A percentile compares a stretch with the other conserved stretches of the same genome.
Evolutionary conservation across 2,113 vertebrate genomes (phyloP).

Genomic region (Empidonax traillii): DNA sequence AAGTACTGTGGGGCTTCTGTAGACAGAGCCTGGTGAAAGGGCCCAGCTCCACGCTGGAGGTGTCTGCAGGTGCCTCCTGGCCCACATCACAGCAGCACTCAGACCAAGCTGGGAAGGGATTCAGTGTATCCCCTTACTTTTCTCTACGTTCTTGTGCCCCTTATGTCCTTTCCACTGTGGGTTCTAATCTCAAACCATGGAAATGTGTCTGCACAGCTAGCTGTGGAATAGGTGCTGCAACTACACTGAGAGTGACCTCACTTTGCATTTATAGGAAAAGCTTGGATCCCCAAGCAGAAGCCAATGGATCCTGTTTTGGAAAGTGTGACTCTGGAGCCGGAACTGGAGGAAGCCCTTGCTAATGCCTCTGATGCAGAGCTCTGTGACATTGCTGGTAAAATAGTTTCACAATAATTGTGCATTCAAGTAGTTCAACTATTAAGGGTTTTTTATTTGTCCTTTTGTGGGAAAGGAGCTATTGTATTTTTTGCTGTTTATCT

Average conservation of each 20-base stretch:
- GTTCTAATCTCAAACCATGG: background rate
- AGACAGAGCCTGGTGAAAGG: background rate
- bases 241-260: background rate
- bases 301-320: constrained; percentile 89
- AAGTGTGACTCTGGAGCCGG: constrained; percentile 92
- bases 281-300: constrained; percentile 90
- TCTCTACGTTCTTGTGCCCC: background rate
- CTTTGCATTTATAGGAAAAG: constrained; percentile 83
- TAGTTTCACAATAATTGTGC: background rate
- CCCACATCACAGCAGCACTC: rapidly evolving
- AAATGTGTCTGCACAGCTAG: background rate
- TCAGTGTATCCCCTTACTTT: background rate
- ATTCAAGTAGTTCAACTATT: background rate
- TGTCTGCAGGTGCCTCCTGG: background rate
- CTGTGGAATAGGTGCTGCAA: background rate
- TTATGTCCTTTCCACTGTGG: background rate
- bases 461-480: background rate
- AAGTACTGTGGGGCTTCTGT: rapidly evolving
- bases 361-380: constrained; percentile 94
- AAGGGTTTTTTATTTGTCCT: background rate
- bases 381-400: constrained; percentile 95
- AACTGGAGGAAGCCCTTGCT: constrained; percentile 93
- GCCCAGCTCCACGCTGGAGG: background rate
- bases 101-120: background rate
- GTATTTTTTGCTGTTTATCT: background rate